Evolutionary conservation across 2,113 vertebrate species (phyloP).

Genomic region (Uropsilus gracilis): DNA sequence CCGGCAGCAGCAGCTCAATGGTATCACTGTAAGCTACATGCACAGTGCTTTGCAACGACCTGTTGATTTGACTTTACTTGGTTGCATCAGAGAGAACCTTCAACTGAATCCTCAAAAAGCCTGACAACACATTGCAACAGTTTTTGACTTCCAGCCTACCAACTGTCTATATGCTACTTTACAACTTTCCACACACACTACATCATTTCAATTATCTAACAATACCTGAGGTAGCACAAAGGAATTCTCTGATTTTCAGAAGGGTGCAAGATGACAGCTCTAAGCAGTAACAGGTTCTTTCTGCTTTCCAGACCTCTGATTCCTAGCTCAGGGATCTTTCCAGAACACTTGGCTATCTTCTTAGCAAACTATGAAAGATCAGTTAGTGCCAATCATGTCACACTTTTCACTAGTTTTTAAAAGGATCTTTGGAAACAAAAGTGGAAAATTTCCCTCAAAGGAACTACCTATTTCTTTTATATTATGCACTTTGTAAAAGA

Average conservation of each 20-base stretch:
- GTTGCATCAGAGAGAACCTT: background rate
- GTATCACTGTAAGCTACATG: background rate
- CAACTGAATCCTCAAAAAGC: background rate
- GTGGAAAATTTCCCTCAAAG: background rate
- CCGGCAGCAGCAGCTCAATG: background rate
- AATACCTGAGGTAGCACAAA: background rate
- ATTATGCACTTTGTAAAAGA: slow-evolving; percentile 27
- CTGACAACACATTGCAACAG: background rate
- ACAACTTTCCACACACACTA: background rate
- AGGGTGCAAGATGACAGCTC: background rate
- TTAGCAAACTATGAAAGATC: background rate
- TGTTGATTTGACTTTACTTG: background rate
- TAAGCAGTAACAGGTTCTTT: background rate
- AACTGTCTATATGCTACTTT: no score
- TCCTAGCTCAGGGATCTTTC: background rate
- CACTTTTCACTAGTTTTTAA: background rate
- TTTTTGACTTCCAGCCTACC: background rate
- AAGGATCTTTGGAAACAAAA: slow-evolving; percentile 28
- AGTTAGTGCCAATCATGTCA: background rate
- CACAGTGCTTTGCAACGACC: background rate
- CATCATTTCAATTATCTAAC: background rate
- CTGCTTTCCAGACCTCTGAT: background rate
- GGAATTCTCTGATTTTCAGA: background rate
- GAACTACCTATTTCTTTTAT: background rate
- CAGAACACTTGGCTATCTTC: background rate